Percentiles rank a stretch among this genome's conserved stretches.
These are phyloP conservation scores for Drosophila elegans DNA, from an alignment of 1,140 invertebrate genomes.

Conservation along the genomic window DNA sequence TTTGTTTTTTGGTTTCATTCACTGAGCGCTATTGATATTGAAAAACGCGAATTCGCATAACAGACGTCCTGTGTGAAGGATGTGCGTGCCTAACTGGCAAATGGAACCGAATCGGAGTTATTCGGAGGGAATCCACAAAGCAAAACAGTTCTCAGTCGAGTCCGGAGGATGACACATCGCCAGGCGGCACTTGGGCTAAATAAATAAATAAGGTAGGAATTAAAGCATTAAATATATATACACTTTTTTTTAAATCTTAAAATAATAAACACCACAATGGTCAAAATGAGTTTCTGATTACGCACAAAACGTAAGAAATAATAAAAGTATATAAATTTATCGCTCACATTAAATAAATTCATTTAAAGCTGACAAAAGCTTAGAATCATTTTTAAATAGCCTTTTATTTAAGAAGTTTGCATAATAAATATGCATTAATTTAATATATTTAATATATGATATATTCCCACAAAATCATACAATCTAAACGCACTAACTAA, in stretches of 20 bases:
- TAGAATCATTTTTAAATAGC: too few species aligned
- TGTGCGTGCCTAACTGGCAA: conserved; percentile 11
- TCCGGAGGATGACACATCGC: conserved; percentile 3
- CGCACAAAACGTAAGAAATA: too few species aligned
- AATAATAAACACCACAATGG: too few species aligned
- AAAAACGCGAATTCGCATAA: conserved; percentile 53
- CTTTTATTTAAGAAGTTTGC: too few species aligned
- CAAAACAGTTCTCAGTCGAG: conserved; percentile 4
- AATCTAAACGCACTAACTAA: too few species aligned
- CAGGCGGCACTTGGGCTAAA: neutral
- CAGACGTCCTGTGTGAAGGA: conserved; percentile 51
- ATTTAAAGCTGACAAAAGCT: too few species aligned
- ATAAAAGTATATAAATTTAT: neutral
- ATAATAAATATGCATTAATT: too few species aligned
- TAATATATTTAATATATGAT: too few species aligned
- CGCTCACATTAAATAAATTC: too few species aligned
- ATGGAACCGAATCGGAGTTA: conserved; percentile 1
- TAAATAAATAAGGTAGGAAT: conserved; percentile 3
- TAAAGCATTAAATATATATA: neutral
- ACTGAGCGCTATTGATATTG: conserved; percentile 32
- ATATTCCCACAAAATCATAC: too few species aligned
- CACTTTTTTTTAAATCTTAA: too few species aligned
- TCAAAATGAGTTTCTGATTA: too few species aligned
- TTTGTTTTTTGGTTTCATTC: conserved; percentile 6
- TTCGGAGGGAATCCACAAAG: neutral